Evolutionary conservation across 2,888 invertebrate genomes (phyloP), one percentile per base, ranked within the genome.

Genomic region (Epistrophella euchroma): DNA sequence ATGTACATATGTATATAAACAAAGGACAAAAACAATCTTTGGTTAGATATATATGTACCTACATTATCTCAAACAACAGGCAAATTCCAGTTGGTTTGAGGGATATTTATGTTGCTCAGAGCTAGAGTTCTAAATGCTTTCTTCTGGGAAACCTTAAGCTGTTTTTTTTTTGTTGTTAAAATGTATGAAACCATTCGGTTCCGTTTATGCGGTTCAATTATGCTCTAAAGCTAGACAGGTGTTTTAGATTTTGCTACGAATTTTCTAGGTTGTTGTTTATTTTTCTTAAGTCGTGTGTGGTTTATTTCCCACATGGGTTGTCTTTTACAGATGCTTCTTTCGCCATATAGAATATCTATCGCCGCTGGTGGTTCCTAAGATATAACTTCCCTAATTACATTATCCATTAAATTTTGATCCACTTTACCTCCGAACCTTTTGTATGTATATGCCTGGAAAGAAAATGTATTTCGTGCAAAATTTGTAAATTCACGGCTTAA

Each of bases 391-490:
- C 50, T 50, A 35, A 68, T 68, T 50, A 50, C 50, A 68, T 50
- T 68, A 50, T 50, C 50, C 66, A 50, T 68, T 66, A 50, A 28
- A 35, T 35, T 35, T 37, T 19, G 10, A 43, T 28, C 45, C 45
- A 52, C 15, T 5, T 13, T 4, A 17, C 22, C 10, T 11, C 32
- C 7, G 7, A 2, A 43, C 11, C n/a, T 22, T 15, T n/a, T n/a
- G n/a, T n/a, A n/a, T n/a, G n/a, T n/a, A n/a, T 25, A 9, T 28
- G 9, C n/a, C 32, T 32, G 0, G 4, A 13, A 13, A 4, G 3
- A 15, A 43, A 64, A 28, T 45, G 6, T n/a, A 45, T 17, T 64
- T 43, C 64, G 64, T 64, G 64, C 50, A 22, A 68, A 50, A 68
- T 50, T n/a, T 19, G 35, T 37, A 15, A 47, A 22, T 50, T 32